Evolutionary conservation across 35 echinoderm and acorn worm genomes (phyloP).

Genomic region (Holothuria glaberrima): DNA sequence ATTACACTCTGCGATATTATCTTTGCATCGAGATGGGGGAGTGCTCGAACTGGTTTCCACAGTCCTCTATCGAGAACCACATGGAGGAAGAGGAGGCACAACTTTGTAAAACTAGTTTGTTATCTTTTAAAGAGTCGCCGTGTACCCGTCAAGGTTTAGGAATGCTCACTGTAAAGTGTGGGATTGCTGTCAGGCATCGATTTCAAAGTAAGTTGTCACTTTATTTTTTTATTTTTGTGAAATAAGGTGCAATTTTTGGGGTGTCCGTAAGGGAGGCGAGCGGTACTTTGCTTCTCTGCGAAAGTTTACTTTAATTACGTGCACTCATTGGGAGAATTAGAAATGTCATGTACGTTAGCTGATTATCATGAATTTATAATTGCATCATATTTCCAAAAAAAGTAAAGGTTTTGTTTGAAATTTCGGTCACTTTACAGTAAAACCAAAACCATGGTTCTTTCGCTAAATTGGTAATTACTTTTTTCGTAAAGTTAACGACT

Average conservation of each 20-base stretch:
- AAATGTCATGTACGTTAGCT: no score
- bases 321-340: no score
- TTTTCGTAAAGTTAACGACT: no score
- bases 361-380: no score
- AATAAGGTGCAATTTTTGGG: background rate
- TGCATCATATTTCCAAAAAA: no score
- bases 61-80: slow-evolving; percentile 5
- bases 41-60: slow-evolving; percentile 27
- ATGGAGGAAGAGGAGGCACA: background rate
- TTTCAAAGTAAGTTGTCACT: slow-evolving; percentile 39
- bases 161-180: slow-evolving; percentile 41
- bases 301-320: no score
- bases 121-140: slow-evolving; percentile 43
- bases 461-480: no score
- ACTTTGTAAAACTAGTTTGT: slow-evolving; percentile 52
- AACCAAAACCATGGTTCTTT: no score
- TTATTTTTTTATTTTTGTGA: slow-evolving; percentile 34
- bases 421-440: no score
- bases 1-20: slow-evolving; percentile 33
- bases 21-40: slow-evolving; percentile 46
- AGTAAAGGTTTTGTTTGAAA: no score
- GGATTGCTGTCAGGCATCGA: slow-evolving; percentile 31
- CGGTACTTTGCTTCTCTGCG: no score
- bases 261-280: no score
- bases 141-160: slow-evolving; percentile 26